Evolutionary conservation across 2,113 vertebrate genomes (phyloP).

Genomic region (Rhinolophus ferrumequinum): DNA sequence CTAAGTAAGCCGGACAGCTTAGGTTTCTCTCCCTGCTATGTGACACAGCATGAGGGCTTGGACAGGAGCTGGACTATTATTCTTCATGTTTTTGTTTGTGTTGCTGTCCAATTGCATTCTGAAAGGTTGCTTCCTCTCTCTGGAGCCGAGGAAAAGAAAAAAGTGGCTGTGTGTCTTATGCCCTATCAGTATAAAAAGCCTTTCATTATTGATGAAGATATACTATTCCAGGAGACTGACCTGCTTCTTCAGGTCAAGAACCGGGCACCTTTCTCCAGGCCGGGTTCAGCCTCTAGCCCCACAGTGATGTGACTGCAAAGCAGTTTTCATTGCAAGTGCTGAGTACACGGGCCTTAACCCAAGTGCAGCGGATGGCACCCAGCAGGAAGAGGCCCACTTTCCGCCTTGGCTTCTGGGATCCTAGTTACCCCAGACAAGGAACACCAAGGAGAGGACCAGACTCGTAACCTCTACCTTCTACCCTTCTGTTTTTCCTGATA

Average conservation of each 20-base stretch:
- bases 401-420: neutral
- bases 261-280: neutral
- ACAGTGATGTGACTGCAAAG: neutral
- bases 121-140: slow-evolving; percentile 73
- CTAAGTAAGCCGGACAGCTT: slow-evolving; percentile 56
- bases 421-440: neutral
- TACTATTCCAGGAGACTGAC: neutral
- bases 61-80: slow-evolving; percentile 75
- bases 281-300: neutral
- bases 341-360: neutral
- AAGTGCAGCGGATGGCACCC: rapidly evolving
- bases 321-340: neutral
- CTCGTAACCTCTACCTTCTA: neutral
- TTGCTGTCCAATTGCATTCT: slow-evolving; percentile 76
- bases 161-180: slow-evolving; percentile 17
- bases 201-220: slow-evolving; percentile 78
- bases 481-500: neutral
- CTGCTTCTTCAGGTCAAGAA: slow-evolving; percentile 36
- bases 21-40: slow-evolving; percentile 55
- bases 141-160: neutral
- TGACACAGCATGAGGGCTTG: slow-evolving; percentile 66
- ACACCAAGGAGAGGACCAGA: neutral
- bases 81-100: slow-evolving; percentile 82
- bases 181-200: slow-evolving; percentile 62
- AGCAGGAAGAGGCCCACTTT: neutral